phyloP scores from a whole-genome alignment of 2,797 vertebrate species.

The Enteromius argenteus region DNA sequence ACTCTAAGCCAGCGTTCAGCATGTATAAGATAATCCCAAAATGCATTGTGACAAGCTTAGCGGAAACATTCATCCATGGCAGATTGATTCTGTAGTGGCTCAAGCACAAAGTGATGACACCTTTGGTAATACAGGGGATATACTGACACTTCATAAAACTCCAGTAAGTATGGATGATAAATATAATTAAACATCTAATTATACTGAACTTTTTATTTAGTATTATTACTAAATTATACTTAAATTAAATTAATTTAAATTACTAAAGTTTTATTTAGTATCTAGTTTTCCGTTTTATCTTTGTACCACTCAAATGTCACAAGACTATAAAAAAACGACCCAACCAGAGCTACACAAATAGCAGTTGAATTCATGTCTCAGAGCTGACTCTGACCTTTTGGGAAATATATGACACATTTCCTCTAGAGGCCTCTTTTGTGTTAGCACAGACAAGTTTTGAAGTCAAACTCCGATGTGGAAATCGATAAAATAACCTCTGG shows the following conservation, averaged over 20 bases:
- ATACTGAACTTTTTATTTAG: not conserved
- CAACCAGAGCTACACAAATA: conserved; percentile 12
- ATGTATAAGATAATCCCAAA: not conserved
- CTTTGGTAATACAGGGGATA: conserved; percentile 24
- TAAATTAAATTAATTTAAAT: too few relatives aligned
- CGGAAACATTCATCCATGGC: not conserved
- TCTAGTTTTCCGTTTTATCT: not conserved
- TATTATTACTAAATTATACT: too few relatives aligned
- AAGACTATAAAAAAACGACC: not conserved
- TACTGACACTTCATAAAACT: not conserved
- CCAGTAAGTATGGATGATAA: not conserved
- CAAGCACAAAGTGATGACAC: not conserved
- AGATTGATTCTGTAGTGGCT: not conserved
- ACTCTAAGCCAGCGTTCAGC: not conserved
- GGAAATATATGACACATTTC: conserved; percentile 47
- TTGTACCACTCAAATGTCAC: conserved; percentile 5
- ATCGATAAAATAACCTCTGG: conserved; percentile 72
- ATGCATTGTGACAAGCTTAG: conserved; percentile 1
- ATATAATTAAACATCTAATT: not conserved
- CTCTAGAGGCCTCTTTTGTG: conserved; percentile 45
- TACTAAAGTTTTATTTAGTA: too few relatives aligned
- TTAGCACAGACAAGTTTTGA: conserved; percentile 62
- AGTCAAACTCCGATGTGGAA: conserved; percentile 62
- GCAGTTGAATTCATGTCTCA: conserved; percentile 26
- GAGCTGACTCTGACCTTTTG: conserved; percentile 41